Percentiles rank a stretch among this genome's conserved stretches.
Evolutionary conservation across 2,888 invertebrate species (phyloP).

Genomic region (Drosophila neonasuta): DNA sequence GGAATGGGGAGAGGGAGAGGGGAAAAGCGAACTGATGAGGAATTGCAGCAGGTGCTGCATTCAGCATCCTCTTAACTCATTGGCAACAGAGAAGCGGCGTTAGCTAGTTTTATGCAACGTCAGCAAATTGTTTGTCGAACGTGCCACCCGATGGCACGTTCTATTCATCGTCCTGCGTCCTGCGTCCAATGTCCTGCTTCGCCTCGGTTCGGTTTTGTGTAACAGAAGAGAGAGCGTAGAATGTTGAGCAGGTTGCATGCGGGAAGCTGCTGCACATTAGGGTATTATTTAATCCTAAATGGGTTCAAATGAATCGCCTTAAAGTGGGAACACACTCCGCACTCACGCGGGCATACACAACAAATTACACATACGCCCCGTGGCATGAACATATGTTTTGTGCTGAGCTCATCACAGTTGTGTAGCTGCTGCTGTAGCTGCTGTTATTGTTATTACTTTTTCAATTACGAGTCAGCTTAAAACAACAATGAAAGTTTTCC

Average conservation of each 20-base stretch:
- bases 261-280: constrained; percentile 21
- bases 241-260: constrained; percentile 16
- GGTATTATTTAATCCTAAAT: constrained; percentile 41
- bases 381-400: constrained; percentile 5
- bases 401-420: constrained; percentile 3
- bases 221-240: constrained; percentile 13
- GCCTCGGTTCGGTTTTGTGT: constrained; percentile 10
- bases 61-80: background rate
- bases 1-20: background rate
- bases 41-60: background rate
- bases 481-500: constrained; percentile 26
- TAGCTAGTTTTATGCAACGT: constrained; percentile 37
- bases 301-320: constrained; percentile 26
- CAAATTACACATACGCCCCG: constrained; percentile 31
- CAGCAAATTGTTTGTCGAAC: constrained; percentile 68
- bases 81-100: constrained; percentile 31
- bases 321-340: background rate
- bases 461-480: constrained; percentile 56
- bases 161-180: background rate
- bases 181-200: constrained; percentile 26
- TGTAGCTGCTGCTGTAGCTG: background rate
- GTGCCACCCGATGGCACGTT: constrained; percentile 41
- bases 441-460: constrained; percentile 51
- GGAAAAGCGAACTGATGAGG: background rate
- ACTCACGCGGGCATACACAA: background rate